Conservation (phyloP, 2,113 vertebrate genomes). For the Chiloscyllium plagiosum region DNA sequence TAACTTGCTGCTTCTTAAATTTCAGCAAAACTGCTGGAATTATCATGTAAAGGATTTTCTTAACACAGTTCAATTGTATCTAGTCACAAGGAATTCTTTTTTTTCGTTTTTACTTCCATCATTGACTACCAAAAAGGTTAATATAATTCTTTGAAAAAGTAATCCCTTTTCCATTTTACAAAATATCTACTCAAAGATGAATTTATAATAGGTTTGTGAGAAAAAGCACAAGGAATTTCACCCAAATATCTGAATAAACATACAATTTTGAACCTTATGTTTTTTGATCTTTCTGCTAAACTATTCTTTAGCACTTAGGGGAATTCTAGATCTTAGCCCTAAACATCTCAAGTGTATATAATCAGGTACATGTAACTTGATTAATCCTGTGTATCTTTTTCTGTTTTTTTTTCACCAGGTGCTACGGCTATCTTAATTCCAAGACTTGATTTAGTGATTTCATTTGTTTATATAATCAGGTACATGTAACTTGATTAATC, state of each 20-base stretch:
- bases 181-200: too few species aligned
- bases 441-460: conserved; percentile 76
- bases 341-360: not conserved
- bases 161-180: too few species aligned
- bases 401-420: conserved; percentile 48
- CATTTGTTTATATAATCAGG: conserved; percentile 51
- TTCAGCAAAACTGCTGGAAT: not conserved
- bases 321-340: not conserved
- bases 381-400: not conserved
- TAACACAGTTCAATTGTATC: not conserved
- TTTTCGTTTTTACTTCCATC: not conserved
- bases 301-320: not conserved
- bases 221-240: not conserved
- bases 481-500: not conserved
- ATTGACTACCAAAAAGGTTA: too few species aligned
- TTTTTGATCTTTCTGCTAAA: not conserved
- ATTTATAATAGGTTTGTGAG: too few species aligned
- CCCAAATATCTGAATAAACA: not conserved
- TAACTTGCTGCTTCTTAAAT: not conserved
- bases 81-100: not conserved
- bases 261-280: not conserved
- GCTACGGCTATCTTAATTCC: conserved; percentile 67
- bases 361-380: not conserved
- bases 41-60: not conserved
- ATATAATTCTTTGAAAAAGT: too few species aligned